These are phyloP conservation scores for Eunapius fragilis DNA, from an alignment of 37 sponge, comb jelly and placozoan species.

Conservation along the genomic window DNA sequence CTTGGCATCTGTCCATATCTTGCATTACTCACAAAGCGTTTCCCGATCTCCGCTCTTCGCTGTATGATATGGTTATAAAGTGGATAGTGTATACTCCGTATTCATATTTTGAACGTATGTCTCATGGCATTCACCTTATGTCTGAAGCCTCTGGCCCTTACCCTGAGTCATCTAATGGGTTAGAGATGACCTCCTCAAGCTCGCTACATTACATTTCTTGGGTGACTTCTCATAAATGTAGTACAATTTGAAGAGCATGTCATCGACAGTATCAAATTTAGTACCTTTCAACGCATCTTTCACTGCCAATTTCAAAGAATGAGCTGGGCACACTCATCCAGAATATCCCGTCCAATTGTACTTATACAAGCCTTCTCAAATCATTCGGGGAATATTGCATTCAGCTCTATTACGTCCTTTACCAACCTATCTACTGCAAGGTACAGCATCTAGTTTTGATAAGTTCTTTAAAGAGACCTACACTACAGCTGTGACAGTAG, in stretches of 20 bases:
- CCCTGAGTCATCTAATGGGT: conserved; percentile 51
- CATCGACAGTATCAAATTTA: conserved; percentile 68
- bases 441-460: conserved; percentile 15
- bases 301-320: conserved; percentile 57
- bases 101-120: background rate
- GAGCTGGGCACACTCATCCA: conserved; percentile 85
- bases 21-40: conserved; percentile 45
- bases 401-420: conserved; percentile 64
- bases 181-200: conserved; percentile 48
- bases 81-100: conserved; percentile 66
- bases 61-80: conserved; percentile 38
- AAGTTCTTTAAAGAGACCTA: conserved; percentile 36
- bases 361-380: conserved; percentile 66
- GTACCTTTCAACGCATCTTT: conserved; percentile 67
- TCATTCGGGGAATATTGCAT: conserved; percentile 35
- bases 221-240: conserved; percentile 68
- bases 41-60: conserved; percentile 52
- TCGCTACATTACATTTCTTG: conserved; percentile 66
- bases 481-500: conserved; percentile 18
- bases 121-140: conserved; percentile 37
- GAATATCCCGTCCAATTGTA: conserved; percentile 56
- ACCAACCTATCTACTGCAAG: conserved; percentile 56
- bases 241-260: conserved; percentile 58
- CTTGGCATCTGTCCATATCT: conserved; percentile 64
- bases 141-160: conserved; percentile 41